Percentiles rank a stretch among this genome's conserved stretches.
phyloP scores from a whole-genome alignment of 2,888 invertebrate species.

The Teleiodes luculella region DNA sequence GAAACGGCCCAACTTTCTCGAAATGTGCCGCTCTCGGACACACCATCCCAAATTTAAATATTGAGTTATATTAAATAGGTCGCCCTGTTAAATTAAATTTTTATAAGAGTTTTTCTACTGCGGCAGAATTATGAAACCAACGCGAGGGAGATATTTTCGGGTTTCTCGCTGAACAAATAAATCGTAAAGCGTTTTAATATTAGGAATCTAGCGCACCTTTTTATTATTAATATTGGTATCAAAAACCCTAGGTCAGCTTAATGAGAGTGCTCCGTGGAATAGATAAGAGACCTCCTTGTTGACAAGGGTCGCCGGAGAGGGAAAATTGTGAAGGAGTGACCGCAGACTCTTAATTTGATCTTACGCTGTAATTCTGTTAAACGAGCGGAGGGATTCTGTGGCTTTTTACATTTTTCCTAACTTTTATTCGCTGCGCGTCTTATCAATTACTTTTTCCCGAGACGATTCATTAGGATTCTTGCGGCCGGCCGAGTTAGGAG shows the following conservation, averaged over 20 bases:
- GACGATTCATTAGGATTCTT: conserved; percentile 8
- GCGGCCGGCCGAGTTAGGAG: neutral
- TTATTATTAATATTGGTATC: conserved; percentile 41
- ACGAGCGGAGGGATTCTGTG: conserved; percentile 38
- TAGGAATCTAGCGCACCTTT: conserved; percentile 22
- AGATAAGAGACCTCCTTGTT: conserved; percentile 51
- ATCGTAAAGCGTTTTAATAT: conserved; percentile 16
- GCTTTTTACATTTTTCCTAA: conserved; percentile 29
- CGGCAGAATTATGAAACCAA: neutral
- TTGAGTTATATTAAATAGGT: conserved; percentile 13
- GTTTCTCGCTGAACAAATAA: neutral
- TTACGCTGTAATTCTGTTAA: conserved; percentile 47
- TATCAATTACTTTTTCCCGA: conserved; percentile 5
- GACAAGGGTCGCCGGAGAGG: conserved; percentile 60
- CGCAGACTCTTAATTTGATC: conserved; percentile 55
- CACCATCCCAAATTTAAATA: conserved; percentile 38
- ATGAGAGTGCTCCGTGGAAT: conserved; percentile 52
- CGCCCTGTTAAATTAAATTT: neutral
- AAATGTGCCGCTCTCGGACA: conserved; percentile 35
- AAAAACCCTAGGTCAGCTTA: conserved; percentile 49
- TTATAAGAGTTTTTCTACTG: neutral
- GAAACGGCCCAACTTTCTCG: conserved; percentile 33
- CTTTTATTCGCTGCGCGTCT: conserved; percentile 9
- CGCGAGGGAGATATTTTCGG: neutral
- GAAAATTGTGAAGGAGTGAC: conserved; percentile 62